Evolutionary conservation across 1,140 invertebrate genomes (phyloP).

Genomic region (Zelostemma sp.): DNA sequence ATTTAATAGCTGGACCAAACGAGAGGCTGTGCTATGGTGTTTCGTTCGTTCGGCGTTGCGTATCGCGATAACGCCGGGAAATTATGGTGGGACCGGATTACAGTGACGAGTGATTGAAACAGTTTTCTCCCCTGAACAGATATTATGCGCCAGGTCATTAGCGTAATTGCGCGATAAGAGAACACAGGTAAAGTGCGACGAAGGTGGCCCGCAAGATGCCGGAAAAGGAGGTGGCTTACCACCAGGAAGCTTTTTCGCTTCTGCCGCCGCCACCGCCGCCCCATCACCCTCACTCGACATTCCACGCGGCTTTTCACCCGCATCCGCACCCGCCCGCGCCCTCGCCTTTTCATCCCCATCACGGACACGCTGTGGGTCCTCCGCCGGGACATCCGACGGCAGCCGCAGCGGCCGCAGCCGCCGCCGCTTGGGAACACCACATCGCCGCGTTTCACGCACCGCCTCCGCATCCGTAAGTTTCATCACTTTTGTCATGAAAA

Average conservation of each 20-base stretch:
- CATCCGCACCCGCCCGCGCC: slow-evolving; percentile 62
- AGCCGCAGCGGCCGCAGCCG: slow-evolving; percentile 55
- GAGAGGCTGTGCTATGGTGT: too few species aligned
- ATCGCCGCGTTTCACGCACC: slow-evolving; percentile 65
- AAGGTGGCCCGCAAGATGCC: slow-evolving; percentile 64
- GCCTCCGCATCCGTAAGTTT: slow-evolving; percentile 64
- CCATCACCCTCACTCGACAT: slow-evolving; percentile 66
- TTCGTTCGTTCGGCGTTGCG: too few species aligned
- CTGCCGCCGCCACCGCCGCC: slow-evolving; percentile 65
- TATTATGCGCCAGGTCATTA: too few species aligned
- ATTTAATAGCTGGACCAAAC: too few species aligned
- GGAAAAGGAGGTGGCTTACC: slow-evolving; percentile 69
- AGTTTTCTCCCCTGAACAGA: too few species aligned
- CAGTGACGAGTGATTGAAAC: too few species aligned
- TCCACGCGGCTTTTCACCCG: slow-evolving; percentile 66
- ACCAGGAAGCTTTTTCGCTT: slow-evolving; percentile 65
- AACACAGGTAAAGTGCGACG: slow-evolving; percentile 17
- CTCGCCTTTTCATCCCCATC: slow-evolving; percentile 61
- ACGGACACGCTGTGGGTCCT: slow-evolving; percentile 41
- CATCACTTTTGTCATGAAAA: background rate
- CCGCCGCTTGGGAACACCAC: slow-evolving; percentile 65
- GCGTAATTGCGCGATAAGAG: too few species aligned
- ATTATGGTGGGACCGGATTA: too few species aligned
- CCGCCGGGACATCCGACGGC: slow-evolving; percentile 58
- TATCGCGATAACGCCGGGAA: too few species aligned